Evolutionary conservation across 2,797 vertebrate genomes (phyloP), one percentile per base, ranked within the genome.

Genomic region (Peromyscus eremicus): DNA sequence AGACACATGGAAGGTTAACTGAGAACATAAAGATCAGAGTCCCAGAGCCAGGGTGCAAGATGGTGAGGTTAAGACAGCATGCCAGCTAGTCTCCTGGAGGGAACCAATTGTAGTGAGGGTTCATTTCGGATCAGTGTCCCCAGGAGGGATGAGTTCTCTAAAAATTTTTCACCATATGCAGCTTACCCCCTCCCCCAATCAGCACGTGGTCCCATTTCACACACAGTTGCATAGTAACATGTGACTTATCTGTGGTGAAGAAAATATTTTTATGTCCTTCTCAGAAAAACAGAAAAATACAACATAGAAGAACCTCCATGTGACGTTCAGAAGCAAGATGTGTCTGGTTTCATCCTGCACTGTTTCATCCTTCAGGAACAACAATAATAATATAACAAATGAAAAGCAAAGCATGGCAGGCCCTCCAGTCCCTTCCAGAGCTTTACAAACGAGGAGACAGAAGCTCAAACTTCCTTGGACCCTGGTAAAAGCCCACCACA

Each of bases 261-360:
- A 90, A 81, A 85, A 94, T 27, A 88, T 2, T 88, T 34, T 40
- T 82, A 57, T 92, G 17, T 46, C 92, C 92, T 91, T 77, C 95
- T 84, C 62, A 95, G 76, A 90, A 84, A 6, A 49, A 91, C 37
- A 89, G 79, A 89, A 88, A 73, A 76, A 66, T 46, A 86, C 90
- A 95, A 29, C 37, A 57, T 13, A 55, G n/a, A 83, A 68, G 94
- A 32, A 4, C 37, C 79, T 92, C 40, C 40, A 73, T 5, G 57
- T 11, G 57, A 88, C 29, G 21, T 32, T 81, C n/a, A 77, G 80
- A 83, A 93, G 64, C 43, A 52, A 68, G 10, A 49, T 10, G 29
- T 46, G 9, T 34, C 82, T 84, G 43, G 75, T 32, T 79, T 75
- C 49, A 16, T 2, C 71, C 68, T 32, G 25, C 66, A 80, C 25